These are phyloP conservation scores for Lysandra bellargus DNA, from an alignment of 2,888 invertebrate species.

Conservation along the genomic window DNA sequence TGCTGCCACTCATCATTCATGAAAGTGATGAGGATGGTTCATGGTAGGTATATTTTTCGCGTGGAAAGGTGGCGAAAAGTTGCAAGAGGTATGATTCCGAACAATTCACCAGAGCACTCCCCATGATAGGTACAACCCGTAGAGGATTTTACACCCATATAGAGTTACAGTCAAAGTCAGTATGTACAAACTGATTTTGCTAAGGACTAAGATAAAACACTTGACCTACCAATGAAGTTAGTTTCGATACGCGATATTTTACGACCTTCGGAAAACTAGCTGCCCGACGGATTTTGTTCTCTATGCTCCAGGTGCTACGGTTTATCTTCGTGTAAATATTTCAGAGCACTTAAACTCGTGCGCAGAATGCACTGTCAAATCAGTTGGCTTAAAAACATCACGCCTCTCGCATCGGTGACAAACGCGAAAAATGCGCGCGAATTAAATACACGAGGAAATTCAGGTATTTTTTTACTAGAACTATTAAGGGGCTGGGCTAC, in stretches of 20 bases:
- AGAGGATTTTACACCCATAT: too few relatives aligned
- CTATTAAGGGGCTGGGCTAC: too few relatives aligned
- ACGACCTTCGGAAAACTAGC: constrained; percentile 8
- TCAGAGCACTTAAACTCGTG: constrained; percentile 1
- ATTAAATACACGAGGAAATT: not conserved
- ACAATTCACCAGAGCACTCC: too few relatives aligned
- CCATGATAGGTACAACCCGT: too few relatives aligned
- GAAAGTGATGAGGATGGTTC: too few relatives aligned
- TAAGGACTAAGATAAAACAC: constrained; percentile 7
- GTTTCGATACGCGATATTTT: constrained; percentile 1
- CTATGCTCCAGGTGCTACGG: not conserved
- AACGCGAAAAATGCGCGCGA: not conserved
- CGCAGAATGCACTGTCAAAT: not conserved
- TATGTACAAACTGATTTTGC: not conserved
- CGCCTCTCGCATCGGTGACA: not conserved
- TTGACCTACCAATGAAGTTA: constrained; percentile 7
- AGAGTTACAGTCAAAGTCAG: not conserved
- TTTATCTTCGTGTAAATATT: not conserved
- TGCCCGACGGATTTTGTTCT: not conserved
- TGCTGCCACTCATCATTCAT: too few relatives aligned
- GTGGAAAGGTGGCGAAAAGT: too few relatives aligned
- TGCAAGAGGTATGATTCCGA: too few relatives aligned
- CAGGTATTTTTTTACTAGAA: not conserved
- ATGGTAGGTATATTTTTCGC: too few relatives aligned
- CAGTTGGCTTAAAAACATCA: constrained; percentile 23